Evolutionary conservation across 2,888 invertebrate species (phyloP).

Genomic region (Crossocerus cetratus): DNA sequence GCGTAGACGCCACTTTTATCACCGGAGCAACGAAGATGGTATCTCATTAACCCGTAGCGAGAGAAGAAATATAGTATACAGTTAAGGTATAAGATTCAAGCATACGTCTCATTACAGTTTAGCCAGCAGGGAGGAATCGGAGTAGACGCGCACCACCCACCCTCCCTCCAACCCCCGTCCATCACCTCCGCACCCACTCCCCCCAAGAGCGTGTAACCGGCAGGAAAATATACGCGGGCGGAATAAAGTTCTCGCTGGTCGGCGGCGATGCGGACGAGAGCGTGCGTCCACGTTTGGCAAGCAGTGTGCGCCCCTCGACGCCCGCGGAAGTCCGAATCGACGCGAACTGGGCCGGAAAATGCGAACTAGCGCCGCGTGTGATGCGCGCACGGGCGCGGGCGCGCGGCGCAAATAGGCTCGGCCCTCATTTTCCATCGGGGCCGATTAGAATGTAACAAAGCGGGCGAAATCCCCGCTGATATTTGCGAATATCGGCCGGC

Average conservation of each 20-base stretch:
- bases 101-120: conserved; percentile 27
- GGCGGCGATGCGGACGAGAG: neutral
- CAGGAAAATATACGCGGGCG: neutral
- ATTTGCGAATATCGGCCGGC: no score
- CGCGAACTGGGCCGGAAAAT: no score
- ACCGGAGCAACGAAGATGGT: conserved; percentile 36
- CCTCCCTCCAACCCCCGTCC: neutral
- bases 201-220: no score
- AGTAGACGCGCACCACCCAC: neutral
- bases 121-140: neutral
- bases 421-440: no score
- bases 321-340: no score
- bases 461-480: no score
- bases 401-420: no score
- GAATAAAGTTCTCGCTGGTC: conserved; percentile 2
- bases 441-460: no score
- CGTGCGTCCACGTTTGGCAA: no score
- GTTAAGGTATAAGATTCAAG: conserved; percentile 31
- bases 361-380: no score
- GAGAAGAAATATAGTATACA: conserved; percentile 28
- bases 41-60: conserved; percentile 48
- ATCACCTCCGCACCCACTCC: neutral
- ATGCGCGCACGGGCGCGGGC: no score
- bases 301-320: no score
- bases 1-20: conserved; percentile 38